Base-by-base conservation (phyloP, 2,113 vertebrate genomes). In the Oncorhynchus gorbuscha region DNA sequence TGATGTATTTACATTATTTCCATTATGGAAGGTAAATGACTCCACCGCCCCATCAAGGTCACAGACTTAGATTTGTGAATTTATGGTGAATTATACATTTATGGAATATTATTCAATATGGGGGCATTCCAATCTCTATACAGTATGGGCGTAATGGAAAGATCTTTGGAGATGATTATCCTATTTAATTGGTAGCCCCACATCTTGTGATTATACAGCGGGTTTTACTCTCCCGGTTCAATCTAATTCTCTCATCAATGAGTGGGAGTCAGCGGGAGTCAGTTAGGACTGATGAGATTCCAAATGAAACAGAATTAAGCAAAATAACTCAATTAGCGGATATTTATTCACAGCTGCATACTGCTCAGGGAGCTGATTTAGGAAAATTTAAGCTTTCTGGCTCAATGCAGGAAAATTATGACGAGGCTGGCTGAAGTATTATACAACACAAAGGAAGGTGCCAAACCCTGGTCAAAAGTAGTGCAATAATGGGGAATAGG, bases 251-350 rank as follows among this genome's bases (percentile, higher is more conserved):
- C 77, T 85, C 76, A 88, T 89, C 81, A 81, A 74, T 77, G 64
- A 81, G 74, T 76, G 65, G 85, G 81, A 65, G 62, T 68, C 83
- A 73, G 78, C 74, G 48, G 72, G 75, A 87, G 73, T 61, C 73
- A 13, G 64, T 73, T 73, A 75, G 59, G 81, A 71, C 64, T 79
- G 68, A 74, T 75, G 70, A 65, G 79, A 85, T 84, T 88, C 75
- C 72, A 82, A 82, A 86, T 82, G 51, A 82, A 79, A 48, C 67
- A 72, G 61, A 90, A 87, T 89, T 76, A 83, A 71, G 75, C 18
- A 88, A 87, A 91, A 84, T 80, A 71, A 88, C 82, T 79, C 79
- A 86, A 85, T 92, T 83, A 88, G 75, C 30, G 73, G 69, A 70
- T 82, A 62, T 87, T 85, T 90, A 88, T 91, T 87, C 86, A 89